Evolutionary conservation across 2,113 vertebrate genomes (phyloP).

Genomic region (Tychaedon coryphoeus): DNA sequence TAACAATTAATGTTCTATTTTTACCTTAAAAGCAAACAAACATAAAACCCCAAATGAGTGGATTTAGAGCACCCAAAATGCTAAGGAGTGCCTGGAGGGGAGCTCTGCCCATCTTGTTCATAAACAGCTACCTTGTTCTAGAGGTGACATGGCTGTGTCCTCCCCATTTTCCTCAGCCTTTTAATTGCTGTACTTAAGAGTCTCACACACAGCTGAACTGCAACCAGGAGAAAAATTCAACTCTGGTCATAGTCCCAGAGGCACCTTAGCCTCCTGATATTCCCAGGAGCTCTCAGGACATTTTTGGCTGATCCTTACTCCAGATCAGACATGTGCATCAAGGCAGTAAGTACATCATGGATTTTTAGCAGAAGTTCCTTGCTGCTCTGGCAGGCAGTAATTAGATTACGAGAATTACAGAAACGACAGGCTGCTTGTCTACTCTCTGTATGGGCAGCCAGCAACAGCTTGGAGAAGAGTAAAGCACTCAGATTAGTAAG

Average conservation of each 20-base stretch:
- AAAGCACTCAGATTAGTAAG: slow-evolving; percentile 27
- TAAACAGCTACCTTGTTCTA: neutral
- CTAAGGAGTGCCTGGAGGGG: neutral
- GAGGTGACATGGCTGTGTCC: neutral
- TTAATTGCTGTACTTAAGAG: neutral
- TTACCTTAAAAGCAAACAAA: slow-evolving; percentile 15
- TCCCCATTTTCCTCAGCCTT: neutral
- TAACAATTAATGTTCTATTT: slow-evolving; percentile 41
- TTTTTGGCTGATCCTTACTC: neutral
- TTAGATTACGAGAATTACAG: slow-evolving; percentile 26
- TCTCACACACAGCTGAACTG: neutral
- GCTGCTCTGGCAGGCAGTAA: slow-evolving; percentile 38
- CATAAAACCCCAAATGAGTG: neutral
- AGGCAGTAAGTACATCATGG: neutral
- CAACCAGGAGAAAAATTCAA: neutral
- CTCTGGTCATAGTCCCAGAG: neutral
- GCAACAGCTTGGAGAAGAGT: neutral
- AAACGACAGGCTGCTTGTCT: slow-evolving; percentile 35
- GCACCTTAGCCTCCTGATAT: neutral
- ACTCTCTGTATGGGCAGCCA: neutral
- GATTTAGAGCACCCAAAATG: neutral
- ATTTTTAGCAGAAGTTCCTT: neutral
- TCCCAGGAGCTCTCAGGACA: neutral
- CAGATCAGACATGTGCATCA: neutral
- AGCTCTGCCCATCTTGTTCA: neutral